These are phyloP conservation scores for Schrankia costaestrigalis DNA, from an alignment of 2,888 invertebrate genomes.

Conservation along the genomic window DNA sequence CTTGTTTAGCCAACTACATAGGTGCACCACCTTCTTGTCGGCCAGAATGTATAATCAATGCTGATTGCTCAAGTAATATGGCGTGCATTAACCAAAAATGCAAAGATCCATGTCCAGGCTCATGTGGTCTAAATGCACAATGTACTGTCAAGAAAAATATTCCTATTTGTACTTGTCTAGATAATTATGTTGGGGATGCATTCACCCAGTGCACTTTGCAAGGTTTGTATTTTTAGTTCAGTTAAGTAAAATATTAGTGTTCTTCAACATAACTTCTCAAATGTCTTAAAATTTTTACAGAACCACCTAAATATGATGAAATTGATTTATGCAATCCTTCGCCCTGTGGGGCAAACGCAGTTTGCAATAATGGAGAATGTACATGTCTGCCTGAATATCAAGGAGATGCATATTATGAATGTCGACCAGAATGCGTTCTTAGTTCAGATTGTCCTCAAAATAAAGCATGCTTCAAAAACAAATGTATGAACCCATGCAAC, in stretches of 20 bases:
- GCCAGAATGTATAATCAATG: constrained; percentile 85
- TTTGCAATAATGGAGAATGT: constrained; percentile 81
- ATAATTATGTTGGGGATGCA: constrained; percentile 87
- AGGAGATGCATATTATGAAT: constrained; percentile 85
- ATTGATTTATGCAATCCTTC: constrained; percentile 82
- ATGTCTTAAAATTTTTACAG: constrained; percentile 36
- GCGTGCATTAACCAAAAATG: constrained; percentile 90
- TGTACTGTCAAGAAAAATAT: constrained; percentile 86
- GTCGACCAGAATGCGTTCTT: constrained; percentile 85
- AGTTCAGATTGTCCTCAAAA: constrained; percentile 84
- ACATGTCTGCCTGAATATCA: constrained; percentile 82
- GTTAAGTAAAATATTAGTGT: not conserved
- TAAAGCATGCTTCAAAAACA: constrained; percentile 84
- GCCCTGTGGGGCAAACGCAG: constrained; percentile 84
- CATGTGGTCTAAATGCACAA: constrained; percentile 84
- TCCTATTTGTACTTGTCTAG: constrained; percentile 86
- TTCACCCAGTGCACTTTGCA: constrained; percentile 82
- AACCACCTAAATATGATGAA: constrained; percentile 44
- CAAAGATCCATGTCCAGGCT: constrained; percentile 90
- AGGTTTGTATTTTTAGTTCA: constrained; percentile 52
- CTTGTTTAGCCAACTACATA: constrained; percentile 83
- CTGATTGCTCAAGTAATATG: constrained; percentile 87
- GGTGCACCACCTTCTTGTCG: constrained; percentile 87
- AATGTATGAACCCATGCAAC: constrained; percentile 86
- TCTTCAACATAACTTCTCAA: not conserved